These are phyloP conservation scores for Apis laboriosa DNA, from an alignment of 1,140 invertebrate genomes.

Conservation along the genomic window DNA sequence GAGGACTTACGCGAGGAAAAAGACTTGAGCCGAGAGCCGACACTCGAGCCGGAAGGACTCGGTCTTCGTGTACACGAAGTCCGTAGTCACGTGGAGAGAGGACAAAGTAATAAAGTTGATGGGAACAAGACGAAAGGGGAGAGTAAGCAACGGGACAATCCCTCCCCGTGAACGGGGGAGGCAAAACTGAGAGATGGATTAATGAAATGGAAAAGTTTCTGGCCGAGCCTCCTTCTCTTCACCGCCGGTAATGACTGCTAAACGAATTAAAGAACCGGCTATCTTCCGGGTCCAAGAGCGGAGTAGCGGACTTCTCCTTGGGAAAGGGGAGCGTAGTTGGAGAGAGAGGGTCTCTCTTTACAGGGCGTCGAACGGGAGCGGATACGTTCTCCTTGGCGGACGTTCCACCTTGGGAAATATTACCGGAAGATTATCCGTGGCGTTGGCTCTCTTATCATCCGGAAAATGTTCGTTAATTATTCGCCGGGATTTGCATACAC, in stretches of 20 bases:
- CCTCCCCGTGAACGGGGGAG: neutral
- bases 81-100: constrained; percentile 58
- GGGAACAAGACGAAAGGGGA: constrained; percentile 24
- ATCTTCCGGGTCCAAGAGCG: constrained; percentile 52
- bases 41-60: constrained; percentile 13
- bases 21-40: constrained; percentile 59
- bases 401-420: constrained; percentile 9
- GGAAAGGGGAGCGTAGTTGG: constrained; percentile 61
- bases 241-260: constrained; percentile 67
- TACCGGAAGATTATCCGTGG: constrained; percentile 3
- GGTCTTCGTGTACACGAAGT: constrained; percentile 2
- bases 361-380: constrained; percentile 6
- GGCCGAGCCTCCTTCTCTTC: constrained; percentile 54
- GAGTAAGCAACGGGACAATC: neutral
- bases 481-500: constrained; percentile 30
- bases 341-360: neutral
- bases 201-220: constrained; percentile 78
- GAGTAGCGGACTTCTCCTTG: constrained; percentile 61
- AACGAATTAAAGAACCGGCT: constrained; percentile 75
- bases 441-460: constrained; percentile 26
- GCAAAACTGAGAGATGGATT: constrained; percentile 60
- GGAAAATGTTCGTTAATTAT: constrained; percentile 44
- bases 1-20: constrained; percentile 25
- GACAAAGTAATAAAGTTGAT: constrained; percentile 77
- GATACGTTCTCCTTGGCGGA: constrained; percentile 4